Evolutionary conservation across 2,113 vertebrate species (phyloP).

Genomic region (Eublepharis macularius): DNA sequence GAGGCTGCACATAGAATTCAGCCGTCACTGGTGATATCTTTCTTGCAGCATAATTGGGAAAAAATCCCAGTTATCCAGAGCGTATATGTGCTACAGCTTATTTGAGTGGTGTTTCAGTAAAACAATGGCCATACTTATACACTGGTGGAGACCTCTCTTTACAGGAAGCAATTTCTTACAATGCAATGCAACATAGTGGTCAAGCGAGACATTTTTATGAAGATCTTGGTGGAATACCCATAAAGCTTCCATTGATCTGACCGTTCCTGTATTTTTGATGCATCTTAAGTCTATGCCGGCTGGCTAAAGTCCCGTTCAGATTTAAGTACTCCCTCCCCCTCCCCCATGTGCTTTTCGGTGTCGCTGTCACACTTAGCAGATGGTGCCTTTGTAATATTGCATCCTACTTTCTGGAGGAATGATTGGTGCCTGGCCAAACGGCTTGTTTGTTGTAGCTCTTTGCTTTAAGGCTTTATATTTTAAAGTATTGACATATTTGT

Average conservation of each 20-base stretch:
- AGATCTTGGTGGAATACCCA: constrained; percentile 6
- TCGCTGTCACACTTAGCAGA: constrained; percentile 48
- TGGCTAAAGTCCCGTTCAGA: constrained; percentile 19
- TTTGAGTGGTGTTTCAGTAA: background rate
- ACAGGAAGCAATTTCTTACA: background rate
- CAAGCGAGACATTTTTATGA: constrained; percentile 1
- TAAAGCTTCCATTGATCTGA: background rate
- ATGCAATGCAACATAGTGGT: background rate
- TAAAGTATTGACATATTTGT: constrained; percentile 26
- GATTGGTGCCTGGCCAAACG: constrained; percentile 38
- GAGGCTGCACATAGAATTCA: background rate
- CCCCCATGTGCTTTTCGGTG: background rate
- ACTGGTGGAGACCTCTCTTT: background rate
- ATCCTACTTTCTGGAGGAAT: constrained; percentile 31
- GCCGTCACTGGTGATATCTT: background rate
- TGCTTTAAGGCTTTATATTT: constrained; percentile 21
- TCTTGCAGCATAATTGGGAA: constrained; percentile 20
- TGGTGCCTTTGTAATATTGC: constrained; percentile 52
- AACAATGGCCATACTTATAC: background rate
- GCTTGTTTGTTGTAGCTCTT: constrained; percentile 30
- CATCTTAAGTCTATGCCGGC: constrained; percentile 20
- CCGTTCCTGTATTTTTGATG: background rate
- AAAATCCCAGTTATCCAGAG: constrained; percentile 6
- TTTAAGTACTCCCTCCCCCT: constrained; percentile 4
- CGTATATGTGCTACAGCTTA: background rate